Evolutionary conservation across 2,797 vertebrate genomes (phyloP), one percentile per base, ranked within the genome.

Genomic region (Mastacembelus armatus): DNA sequence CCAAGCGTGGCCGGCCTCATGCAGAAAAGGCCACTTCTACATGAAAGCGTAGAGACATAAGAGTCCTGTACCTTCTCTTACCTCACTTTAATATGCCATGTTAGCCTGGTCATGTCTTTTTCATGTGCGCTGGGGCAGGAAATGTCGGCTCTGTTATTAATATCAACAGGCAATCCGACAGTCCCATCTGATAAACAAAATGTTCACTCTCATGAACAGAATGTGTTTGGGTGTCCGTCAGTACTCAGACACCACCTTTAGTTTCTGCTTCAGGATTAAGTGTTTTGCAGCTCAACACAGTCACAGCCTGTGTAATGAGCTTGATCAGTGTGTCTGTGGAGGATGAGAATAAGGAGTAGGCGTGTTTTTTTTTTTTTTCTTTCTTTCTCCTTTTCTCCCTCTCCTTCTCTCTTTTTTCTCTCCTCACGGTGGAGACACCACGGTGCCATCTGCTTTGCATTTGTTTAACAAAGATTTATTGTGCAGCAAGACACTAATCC

Each of bases 381-480:
- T 72, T 84, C 77, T 85, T 80, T 57, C 54, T 85, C 69, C 80
- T 74, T 76, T 74, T 78, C 72, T 88, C 80, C 82, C 80, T 71
- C 76, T 75, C 74, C 84, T 80, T 77, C 83, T 88, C 85, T 90
- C 85, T 88, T 86, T 89, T 88, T 86, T 89, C 85, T 80, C 85
- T 88, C 87, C 83, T 86, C 88, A 86, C 62, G 72, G 81, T 87
- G 85, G 82, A 92, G 89, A 91, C 91, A 90, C 89, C 90, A 90
- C 82, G 64, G 88, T 92, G 92, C 92, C 93, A 93, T 94, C 92
- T 94, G 92, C 92, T 94, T 94, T 93, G 89, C 91, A 93, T 94
- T 94, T 93, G 90, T 93, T 93, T 90, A 93, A 93, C 93, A 94
- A 93, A 93, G 92, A 93, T 93, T 92, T 92, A 94, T 94, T 94